phyloP scores from a whole-genome alignment of 1,140 invertebrate species.

The Caerostris extrusa region DNA sequence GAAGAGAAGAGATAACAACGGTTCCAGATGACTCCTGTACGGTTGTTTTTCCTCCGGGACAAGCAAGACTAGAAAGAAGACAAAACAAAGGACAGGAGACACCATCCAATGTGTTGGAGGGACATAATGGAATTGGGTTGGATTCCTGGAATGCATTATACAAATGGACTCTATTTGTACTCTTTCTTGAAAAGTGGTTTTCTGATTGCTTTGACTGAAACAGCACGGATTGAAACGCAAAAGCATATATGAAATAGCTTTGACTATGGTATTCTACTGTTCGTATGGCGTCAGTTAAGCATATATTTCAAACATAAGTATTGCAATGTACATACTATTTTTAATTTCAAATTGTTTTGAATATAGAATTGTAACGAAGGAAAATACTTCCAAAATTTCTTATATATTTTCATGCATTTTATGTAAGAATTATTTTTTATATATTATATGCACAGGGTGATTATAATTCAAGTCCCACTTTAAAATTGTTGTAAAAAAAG shows the following conservation, averaged over 20 bases:
- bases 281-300: too few relatives aligned
- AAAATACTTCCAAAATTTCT: too few relatives aligned
- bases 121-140: slow-evolving; percentile 41
- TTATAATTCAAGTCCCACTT: too few relatives aligned
- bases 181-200: background rate
- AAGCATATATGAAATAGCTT: background rate
- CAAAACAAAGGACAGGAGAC: slow-evolving; percentile 32
- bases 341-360: too few relatives aligned
- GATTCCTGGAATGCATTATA: slow-evolving; percentile 39
- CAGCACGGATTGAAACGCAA: background rate
- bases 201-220: background rate
- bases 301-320: too few relatives aligned
- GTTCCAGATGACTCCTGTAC: slow-evolving; percentile 38
- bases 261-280: too few relatives aligned
- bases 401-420: too few relatives aligned
- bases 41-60: background rate
- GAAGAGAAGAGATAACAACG: slow-evolving; percentile 23
- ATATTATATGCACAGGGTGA: too few relatives aligned
- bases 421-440: too few relatives aligned
- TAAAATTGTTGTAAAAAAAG: too few relatives aligned
- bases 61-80: background rate
- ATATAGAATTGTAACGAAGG: too few relatives aligned
- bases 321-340: too few relatives aligned
- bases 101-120: background rate
- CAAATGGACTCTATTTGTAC: slow-evolving; percentile 36